Evolutionary conservation across 1,140 invertebrate species (phyloP), one percentile per base, ranked within the genome.

Genomic region (Sitophilus oryzae): DNA sequence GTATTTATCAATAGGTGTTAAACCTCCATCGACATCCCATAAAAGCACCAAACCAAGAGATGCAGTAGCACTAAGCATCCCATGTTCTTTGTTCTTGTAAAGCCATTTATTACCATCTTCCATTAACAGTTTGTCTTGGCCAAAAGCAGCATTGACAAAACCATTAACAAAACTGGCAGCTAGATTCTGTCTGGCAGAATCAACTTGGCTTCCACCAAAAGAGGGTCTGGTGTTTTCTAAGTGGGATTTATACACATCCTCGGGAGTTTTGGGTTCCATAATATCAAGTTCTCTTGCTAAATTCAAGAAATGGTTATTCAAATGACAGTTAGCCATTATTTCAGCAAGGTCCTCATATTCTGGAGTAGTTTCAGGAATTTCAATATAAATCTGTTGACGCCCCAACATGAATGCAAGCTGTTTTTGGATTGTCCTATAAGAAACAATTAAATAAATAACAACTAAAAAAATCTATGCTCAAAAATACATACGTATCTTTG

Each of bases 171-270:
- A 98, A 50, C 94, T 96, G 0, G 96, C 91, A 0, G 97, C 96
- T 4, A 99, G 75, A 76, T 99, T 99, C 70, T 97, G 93, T 48
- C 93, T 78, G 0, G 94, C 95, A 0, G 94, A 97, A 73, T 98
- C 96, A 0, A 94, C 87, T 62, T 92, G 84, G 5, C 86, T 88
- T 11, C 88, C 88, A 9, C 85, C 80, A 59, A 93, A 89, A 11
- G 88, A 83, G 0, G 89, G 88, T 42, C 92, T 83, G 42, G 81
- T 84, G 69, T 89, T 96, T 72, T 99, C 96, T 54, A 99, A 75
- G 79, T 98, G 96, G 6, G 92, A 93, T 75, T 99, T 99, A 76
- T 99, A 99, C 9, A 99, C 96, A 74, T 98, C 96, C 73, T 99
- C 96, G 0, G 97, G 96, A 5, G 93, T 95, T 77, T 99, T 99